phyloP scores from a whole-genome alignment of 2,888 invertebrate genomes.

The Lagria hirta region DNA sequence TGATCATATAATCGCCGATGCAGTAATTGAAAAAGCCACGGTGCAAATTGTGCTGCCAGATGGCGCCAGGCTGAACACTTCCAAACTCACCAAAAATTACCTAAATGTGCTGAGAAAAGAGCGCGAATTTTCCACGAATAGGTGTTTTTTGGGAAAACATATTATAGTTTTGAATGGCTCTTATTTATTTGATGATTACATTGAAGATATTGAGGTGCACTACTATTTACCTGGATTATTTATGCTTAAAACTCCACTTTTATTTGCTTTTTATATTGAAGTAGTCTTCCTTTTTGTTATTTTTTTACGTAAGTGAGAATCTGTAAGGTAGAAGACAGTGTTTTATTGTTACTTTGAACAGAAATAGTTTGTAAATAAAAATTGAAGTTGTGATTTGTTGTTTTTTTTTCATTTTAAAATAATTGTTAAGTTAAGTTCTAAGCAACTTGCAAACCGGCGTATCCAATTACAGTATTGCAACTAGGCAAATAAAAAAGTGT shows the following conservation, averaged over 20 bases:
- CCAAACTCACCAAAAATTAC: slow-evolving; percentile 19
- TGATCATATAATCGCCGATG: slow-evolving; percentile 36
- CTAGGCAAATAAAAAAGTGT: no score
- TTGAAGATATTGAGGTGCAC: slow-evolving; percentile 28
- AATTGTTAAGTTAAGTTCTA: no score
- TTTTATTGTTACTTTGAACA: no score
- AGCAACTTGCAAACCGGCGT: no score
- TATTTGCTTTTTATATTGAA: slow-evolving; percentile 6
- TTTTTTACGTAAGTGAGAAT: no score
- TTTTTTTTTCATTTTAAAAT: no score
- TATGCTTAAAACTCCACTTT: slow-evolving; percentile 1
- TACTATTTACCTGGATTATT: slow-evolving; percentile 24
- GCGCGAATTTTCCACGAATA: slow-evolving; percentile 17
- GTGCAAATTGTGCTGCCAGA: slow-evolving; percentile 36
- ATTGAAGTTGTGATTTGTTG: no score
- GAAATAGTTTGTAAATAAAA: no score
- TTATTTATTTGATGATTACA: slow-evolving; percentile 33
- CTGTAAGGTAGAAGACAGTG: no score
- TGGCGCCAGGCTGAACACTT: slow-evolving; percentile 22
- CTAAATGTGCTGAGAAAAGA: slow-evolving; percentile 14
- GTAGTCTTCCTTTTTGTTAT: not conserved
- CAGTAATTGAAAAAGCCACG: slow-evolving; percentile 30
- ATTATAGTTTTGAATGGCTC: slow-evolving; percentile 29
- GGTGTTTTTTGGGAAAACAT: slow-evolving; percentile 30
- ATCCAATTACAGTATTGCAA: no score